These are phyloP conservation scores for Aldabrachelys gigantea DNA, from an alignment of 2,113 vertebrate species.

Conservation along the genomic window DNA sequence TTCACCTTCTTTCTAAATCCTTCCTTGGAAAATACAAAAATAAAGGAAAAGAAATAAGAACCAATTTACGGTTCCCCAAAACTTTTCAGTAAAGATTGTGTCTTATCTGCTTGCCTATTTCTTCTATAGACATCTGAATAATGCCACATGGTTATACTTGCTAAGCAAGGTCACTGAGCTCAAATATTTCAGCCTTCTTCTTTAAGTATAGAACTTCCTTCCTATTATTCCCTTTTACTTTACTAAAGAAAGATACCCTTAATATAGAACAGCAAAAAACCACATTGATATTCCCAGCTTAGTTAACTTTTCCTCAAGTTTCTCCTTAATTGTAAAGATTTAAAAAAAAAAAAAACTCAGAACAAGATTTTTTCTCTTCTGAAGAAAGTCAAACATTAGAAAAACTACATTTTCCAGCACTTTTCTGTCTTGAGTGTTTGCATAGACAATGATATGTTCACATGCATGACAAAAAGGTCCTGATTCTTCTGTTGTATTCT, in stretches of 20 bases:
- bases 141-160: not conserved
- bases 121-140: not conserved
- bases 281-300: not conserved
- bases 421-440: not conserved
- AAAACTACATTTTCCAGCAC: not conserved
- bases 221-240: not conserved
- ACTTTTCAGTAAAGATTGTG: not conserved
- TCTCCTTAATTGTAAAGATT: not conserved
- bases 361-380: not conserved
- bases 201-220: not conserved
- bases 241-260: conserved; percentile 5
- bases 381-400: not conserved
- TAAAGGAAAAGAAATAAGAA: not conserved
- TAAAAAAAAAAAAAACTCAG: not conserved
- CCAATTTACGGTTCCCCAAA: not conserved
- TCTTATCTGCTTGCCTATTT: not conserved
- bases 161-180: not conserved
- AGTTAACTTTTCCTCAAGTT: not conserved
- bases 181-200: not conserved
- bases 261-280: not conserved
- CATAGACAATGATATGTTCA: not conserved
- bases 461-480: not conserved
- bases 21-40: not conserved
- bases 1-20: not conserved
- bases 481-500: not conserved